Base-by-base conservation (phyloP, 2,888 invertebrate species). In the Euzophera pinguis region DNA sequence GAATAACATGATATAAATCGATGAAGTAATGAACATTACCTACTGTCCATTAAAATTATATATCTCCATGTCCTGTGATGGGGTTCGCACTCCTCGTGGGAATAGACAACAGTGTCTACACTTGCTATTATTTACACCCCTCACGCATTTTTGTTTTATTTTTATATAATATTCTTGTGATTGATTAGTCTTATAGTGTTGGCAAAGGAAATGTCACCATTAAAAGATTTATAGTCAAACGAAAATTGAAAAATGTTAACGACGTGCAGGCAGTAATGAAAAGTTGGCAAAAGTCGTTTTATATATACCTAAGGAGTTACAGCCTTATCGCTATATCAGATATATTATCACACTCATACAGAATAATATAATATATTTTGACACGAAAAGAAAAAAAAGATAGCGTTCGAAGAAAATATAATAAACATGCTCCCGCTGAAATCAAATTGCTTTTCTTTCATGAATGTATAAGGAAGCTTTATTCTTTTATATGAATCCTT, bases 21-120 rank as follows among this genome's bases (percentile, higher is more conserved):
- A n/a, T n/a, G n/a, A n/a, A n/a, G n/a, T n/a, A 3, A 22, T 22
- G 22, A 22, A 27, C 12, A 12, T 43, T 17, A 43, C 8, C 43
- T 29, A 29, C 43, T 29, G 43, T 43, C 9, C 29, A 4, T n/a
- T 7, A 43, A 12, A 8, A 43, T 8, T 29, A 6, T 27, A n/a
- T 22, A 14, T 29, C 29, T 29, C 1, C 29, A 3, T 41, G 10
- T 9, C n/a, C 10, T 27, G 37, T 42, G 48, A 13, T 49, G 5
- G 10, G 17, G 35, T 12, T 14, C 22, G 12, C 48, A 12, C 43
- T 37, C 22, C 14, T 55, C 61, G 68, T 73, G 73, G 60, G 73
- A 73, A 70, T 60, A 53, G 51, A 63, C 74, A 72, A 64, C 61
- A 58, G 29, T 14, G 55, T 56, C 53, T 57, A 56, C 59, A 63